These are phyloP conservation scores for Oophaga sylvatica DNA, from an alignment of 2,797 vertebrate species.

Conservation along the genomic window DNA sequence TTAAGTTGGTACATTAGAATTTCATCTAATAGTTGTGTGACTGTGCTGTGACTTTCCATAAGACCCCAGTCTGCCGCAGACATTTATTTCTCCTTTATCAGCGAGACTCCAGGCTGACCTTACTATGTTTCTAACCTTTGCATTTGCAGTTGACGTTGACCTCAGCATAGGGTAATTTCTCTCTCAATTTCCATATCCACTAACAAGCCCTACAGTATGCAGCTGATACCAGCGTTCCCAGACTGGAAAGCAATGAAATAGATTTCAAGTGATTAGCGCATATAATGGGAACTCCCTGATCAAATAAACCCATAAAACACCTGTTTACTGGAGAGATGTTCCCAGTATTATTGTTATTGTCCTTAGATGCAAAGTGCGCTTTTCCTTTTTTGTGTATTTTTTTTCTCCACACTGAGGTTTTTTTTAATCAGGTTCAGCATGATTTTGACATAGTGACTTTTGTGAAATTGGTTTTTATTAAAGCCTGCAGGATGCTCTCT, in stretches of 20 bases:
- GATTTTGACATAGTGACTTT: conserved; percentile 66
- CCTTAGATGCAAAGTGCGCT: conserved; percentile 41
- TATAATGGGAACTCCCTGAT: conserved; percentile 53
- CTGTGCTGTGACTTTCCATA: not conserved
- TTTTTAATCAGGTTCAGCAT: conserved; percentile 63
- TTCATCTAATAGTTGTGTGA: not conserved
- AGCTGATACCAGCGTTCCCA: conserved; percentile 34
- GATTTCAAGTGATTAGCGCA: conserved; percentile 53
- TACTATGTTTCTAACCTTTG: conserved; percentile 27
- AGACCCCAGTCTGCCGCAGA: not conserved
- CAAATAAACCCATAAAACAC: conserved; percentile 51
- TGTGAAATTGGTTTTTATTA: conserved; percentile 70
- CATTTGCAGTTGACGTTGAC: conserved; percentile 22
- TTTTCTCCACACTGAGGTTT: conserved; percentile 38
- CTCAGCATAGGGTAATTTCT: conserved; percentile 40
- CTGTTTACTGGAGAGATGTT: conserved; percentile 52
- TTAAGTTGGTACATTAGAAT: not conserved
- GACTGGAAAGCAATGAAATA: conserved; percentile 44
- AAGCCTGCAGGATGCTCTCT: conserved; percentile 70
- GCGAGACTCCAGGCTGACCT: conserved; percentile 14
- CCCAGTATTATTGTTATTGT: conserved; percentile 43
- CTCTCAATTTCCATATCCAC: conserved; percentile 51
- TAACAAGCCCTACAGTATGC: conserved; percentile 51
- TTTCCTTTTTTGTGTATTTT: conserved; percentile 23
- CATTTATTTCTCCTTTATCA: not conserved